These are phyloP conservation scores for Myotis davidii DNA, from an alignment of 2,113 vertebrate species.

Conservation along the genomic window DNA sequence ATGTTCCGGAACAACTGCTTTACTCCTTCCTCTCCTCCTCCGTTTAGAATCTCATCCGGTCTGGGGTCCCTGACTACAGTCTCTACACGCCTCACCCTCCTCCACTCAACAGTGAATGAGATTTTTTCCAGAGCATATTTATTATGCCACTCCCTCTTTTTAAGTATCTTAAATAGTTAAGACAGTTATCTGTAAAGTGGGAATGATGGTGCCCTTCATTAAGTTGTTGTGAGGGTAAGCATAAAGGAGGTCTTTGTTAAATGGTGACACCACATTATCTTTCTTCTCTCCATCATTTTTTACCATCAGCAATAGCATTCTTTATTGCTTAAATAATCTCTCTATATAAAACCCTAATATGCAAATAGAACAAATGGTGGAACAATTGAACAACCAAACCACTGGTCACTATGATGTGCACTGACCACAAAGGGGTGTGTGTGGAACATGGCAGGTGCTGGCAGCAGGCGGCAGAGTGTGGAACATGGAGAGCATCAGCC, in stretches of 20 bases:
- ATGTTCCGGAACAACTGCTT: neutral
- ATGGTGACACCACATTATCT: neutral
- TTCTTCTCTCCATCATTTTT: neutral
- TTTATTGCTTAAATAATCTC: neutral
- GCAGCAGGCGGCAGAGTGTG: no score
- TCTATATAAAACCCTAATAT: no score
- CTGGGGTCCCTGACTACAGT: neutral
- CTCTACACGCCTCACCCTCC: neutral
- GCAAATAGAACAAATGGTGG: no score
- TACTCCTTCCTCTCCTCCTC: neutral
- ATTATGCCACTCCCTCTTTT: fast-evolving
- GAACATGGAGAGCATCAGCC: no score
- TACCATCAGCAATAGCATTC: neutral
- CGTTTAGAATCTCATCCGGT: neutral
- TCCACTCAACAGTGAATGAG: neutral
- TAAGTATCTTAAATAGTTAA: neutral
- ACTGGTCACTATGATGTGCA: no score
- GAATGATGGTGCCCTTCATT: neutral
- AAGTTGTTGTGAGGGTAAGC: neutral
- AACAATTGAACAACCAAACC: no score
- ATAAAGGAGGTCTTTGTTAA: neutral
- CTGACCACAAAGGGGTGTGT: no score
- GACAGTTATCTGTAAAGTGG: neutral
- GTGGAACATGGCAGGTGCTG: no score
- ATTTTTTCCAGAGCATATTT: neutral